Evolutionary conservation across 2,797 vertebrate species (phyloP).

Genomic region (Propithecus perrieri): DNA sequence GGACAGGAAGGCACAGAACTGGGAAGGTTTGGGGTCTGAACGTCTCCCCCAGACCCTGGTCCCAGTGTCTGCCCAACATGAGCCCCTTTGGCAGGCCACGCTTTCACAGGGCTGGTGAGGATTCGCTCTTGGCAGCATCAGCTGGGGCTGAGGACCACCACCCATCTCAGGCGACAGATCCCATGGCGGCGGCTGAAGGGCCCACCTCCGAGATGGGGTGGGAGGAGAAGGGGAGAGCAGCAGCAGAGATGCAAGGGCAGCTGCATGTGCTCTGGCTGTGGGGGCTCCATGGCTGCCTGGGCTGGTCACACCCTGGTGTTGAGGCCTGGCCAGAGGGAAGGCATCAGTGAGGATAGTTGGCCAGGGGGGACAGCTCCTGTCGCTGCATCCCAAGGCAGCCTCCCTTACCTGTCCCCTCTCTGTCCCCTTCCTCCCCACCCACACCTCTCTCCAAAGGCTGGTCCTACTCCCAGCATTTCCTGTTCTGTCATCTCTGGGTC

Average conservation of each 20-base stretch:
- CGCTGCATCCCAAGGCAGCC: not conserved
- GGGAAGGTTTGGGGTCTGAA: not conserved
- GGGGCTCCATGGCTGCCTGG: not conserved
- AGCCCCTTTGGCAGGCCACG: not conserved
- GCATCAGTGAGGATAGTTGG: too few relatives aligned
- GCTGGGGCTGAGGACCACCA: not conserved
- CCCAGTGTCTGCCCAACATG: rapidly evolving
- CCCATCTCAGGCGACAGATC: not conserved
- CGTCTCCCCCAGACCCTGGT: not conserved
- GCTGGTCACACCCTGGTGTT: not conserved
- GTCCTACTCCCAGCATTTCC: too few relatives aligned
- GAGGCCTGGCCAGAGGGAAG: not conserved
- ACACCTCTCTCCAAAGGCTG: not conserved
- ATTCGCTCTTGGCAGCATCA: conserved; percentile 10
- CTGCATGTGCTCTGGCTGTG: too few relatives aligned
- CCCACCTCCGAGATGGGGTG: rapidly evolving
- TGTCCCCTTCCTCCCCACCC: rapidly evolving
- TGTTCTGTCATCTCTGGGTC: not conserved
- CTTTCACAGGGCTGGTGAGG: conserved; percentile 8
- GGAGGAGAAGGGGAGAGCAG: not conserved
- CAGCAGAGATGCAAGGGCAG: not conserved
- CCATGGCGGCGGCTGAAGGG: not conserved
- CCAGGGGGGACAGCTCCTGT: not conserved
- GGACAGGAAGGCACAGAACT: not conserved
- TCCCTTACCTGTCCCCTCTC: not conserved